Conservation (phyloP, 2,113 vertebrate genomes). For the Phyllopteryx taeniolatus region DNA sequence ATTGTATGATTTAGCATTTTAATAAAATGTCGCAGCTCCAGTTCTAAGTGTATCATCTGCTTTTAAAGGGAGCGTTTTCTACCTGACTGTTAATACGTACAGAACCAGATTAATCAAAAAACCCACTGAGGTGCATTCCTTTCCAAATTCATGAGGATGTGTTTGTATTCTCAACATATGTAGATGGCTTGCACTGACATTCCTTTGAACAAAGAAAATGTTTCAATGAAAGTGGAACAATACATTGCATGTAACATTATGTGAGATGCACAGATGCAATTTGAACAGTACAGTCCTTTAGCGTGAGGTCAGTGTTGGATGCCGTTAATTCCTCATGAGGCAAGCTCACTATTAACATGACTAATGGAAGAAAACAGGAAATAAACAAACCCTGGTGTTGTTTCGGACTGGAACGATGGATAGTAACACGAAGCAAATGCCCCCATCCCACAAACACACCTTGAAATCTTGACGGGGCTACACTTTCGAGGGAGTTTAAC, state of each 20-base stretch:
- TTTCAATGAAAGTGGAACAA: conserved; percentile 39
- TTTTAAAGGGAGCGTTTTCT: conserved; percentile 19
- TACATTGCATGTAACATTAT: conserved; percentile 32
- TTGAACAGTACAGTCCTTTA: conserved; percentile 31
- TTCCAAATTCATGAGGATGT: conserved; percentile 29
- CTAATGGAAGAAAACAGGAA: conserved; percentile 11
- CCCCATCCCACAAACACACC: background rate
- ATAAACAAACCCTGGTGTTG: conserved; percentile 43
- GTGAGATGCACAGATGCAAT: conserved; percentile 24
- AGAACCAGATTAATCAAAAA: conserved; percentile 6
- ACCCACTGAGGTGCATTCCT: background rate
- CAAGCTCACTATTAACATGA: conserved; percentile 11
- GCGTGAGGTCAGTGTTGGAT: conserved; percentile 44
- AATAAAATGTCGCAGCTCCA: conserved; percentile 13
- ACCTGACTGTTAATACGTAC: conserved; percentile 8
- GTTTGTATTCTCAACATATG: conserved; percentile 20
- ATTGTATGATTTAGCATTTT: conserved; percentile 28
- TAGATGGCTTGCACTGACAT: conserved; percentile 8
- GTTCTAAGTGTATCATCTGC: conserved; percentile 7
- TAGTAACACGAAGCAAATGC: conserved; percentile 1
- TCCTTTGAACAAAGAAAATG: conserved; percentile 26
- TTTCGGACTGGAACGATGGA: conserved; percentile 46
- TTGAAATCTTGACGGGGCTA: conserved; percentile 13
- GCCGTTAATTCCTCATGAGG: conserved; percentile 20
- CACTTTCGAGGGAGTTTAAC: conserved; percentile 9